phyloP scores from a whole-genome alignment of 2,797 vertebrate species.

The Cryptoblepharus egeriae region DNA sequence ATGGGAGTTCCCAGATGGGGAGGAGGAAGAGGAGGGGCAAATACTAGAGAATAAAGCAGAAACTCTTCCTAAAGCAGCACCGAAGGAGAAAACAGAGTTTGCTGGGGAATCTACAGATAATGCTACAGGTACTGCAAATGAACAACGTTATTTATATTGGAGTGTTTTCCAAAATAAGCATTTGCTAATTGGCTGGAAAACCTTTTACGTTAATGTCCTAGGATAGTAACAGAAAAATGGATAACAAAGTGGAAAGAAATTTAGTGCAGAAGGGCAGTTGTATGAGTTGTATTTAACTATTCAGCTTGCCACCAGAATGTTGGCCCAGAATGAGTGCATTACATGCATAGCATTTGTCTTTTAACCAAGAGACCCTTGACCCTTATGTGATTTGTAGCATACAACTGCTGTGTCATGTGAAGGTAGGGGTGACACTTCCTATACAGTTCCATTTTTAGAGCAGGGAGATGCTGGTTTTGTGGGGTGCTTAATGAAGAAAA shows the following conservation, averaged over 20 bases:
- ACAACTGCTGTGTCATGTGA: too few species aligned
- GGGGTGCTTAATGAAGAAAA: neutral
- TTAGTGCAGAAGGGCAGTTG: neutral
- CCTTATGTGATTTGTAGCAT: neutral
- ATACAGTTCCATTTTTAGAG: neutral
- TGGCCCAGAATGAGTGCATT: neutral
- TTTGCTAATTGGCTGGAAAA: neutral
- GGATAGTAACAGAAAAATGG: neutral
- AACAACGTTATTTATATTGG: too few species aligned
- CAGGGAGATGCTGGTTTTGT: neutral
- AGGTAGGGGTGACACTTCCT: neutral
- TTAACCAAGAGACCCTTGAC: too few species aligned
- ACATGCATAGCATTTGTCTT: too few species aligned
- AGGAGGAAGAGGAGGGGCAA: slow-evolving; percentile 81
- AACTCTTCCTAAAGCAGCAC: slow-evolving; percentile 75
- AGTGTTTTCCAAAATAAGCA: too few species aligned
- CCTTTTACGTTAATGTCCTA: neutral
- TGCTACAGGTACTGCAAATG: slow-evolving; percentile 69
- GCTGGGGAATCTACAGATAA: slow-evolving; percentile 63
- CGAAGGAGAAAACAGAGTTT: slow-evolving; percentile 77
- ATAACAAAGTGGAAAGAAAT: too few species aligned
- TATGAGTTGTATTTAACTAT: too few species aligned
- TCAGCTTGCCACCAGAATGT: too few species aligned
- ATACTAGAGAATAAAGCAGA: slow-evolving; percentile 71
- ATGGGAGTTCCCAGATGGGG: slow-evolving; percentile 96